Evolutionary conservation across 2,888 invertebrate genomes (phyloP).

Genomic region (Hirtodrosophila confusa): DNA sequence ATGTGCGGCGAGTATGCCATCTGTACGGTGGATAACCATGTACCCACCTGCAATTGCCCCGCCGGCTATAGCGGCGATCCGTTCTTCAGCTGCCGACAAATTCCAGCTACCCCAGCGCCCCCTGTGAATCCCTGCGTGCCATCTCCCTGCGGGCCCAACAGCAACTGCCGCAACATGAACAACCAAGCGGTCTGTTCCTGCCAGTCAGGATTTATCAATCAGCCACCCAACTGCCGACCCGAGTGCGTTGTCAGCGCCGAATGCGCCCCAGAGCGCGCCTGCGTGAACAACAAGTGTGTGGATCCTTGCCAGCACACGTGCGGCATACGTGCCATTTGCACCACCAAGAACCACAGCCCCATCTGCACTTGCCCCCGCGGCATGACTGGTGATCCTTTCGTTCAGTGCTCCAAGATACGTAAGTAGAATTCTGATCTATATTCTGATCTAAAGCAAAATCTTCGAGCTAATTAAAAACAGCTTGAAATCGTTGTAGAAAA

Average conservation of each 20-base stretch:
- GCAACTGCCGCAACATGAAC: slow-evolving; percentile 92
- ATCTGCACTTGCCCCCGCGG: slow-evolving; percentile 93
- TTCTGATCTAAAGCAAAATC: too few species aligned
- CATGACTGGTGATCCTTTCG: slow-evolving; percentile 94
- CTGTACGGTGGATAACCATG: slow-evolving; percentile 91
- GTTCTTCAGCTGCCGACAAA: slow-evolving; percentile 89
- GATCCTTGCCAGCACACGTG: slow-evolving; percentile 95
- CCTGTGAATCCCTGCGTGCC: slow-evolving; percentile 90
- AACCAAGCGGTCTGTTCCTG: slow-evolving; percentile 94
- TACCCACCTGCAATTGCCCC: slow-evolving; percentile 91
- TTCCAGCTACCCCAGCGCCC: slow-evolving; percentile 82
- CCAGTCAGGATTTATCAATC: slow-evolving; percentile 90
- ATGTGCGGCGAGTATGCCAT: slow-evolving; percentile 92
- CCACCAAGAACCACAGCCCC: slow-evolving; percentile 93
- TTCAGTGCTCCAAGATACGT: slow-evolving; percentile 88
- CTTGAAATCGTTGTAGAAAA: too few species aligned
- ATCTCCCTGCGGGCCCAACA: slow-evolving; percentile 94
- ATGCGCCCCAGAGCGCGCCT: slow-evolving; percentile 92
- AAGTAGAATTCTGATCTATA: too few species aligned
- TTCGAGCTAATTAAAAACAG: too few species aligned
- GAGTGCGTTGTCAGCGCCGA: slow-evolving; percentile 95
- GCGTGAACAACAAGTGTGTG: slow-evolving; percentile 92
- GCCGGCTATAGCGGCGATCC: slow-evolving; percentile 92
- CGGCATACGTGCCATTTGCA: slow-evolving; percentile 93
- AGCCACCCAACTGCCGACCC: slow-evolving; percentile 92